Base-by-base conservation (phyloP, 2,888 invertebrate genomes). In the Caenorhabditis virilis region DNA sequence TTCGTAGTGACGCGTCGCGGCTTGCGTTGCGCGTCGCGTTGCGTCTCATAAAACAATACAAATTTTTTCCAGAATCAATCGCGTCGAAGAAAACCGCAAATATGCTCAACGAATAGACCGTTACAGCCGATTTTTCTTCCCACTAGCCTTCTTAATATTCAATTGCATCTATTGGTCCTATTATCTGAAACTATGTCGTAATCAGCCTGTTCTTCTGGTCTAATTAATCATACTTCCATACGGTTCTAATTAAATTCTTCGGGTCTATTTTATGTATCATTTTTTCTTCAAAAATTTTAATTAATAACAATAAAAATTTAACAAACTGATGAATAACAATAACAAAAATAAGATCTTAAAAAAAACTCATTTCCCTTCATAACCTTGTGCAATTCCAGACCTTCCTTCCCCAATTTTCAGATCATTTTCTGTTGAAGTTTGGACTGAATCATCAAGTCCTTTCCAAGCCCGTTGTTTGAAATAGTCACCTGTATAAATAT, bases 361-460 rank as follows among this genome's bases (percentile, higher is more conserved):
- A 42, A n/a, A 42, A 42, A 25, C 5, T 25, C 7, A 45, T 45
- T 45, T 18, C 4, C 43, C 26, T 23, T 45, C 27, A 45, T 45
- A 45, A 22, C 63, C 68, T 23, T 71, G 69, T 20, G 80, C 79
- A 25, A 79, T 69, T 25, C 80, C 80, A 45, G 63, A 69, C n/a
- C 74, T 48, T 7, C 80, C 80, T 42, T 77, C 87, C 69, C 88
- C 88, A 6, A 90, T 88, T n/a, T n/a, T n/a, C n/a, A n/a, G n/a
- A n/a, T n/a, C n/a, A n/a, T n/a, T n/a, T 16, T 18, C 35, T 7
- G 66, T 71, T 60, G 87, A 84, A 49, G 27, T 56, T 23, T 27
- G 41, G 38, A 91, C 84, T 66, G 89, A 88, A 77, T 90, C 91
- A 78, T 93, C 91, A 51, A 95, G 86, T 0, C 95, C 95, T 80